phyloP scores from a whole-genome alignment of 2,113 vertebrate genomes.

The Phoenicopterus ruber region DNA sequence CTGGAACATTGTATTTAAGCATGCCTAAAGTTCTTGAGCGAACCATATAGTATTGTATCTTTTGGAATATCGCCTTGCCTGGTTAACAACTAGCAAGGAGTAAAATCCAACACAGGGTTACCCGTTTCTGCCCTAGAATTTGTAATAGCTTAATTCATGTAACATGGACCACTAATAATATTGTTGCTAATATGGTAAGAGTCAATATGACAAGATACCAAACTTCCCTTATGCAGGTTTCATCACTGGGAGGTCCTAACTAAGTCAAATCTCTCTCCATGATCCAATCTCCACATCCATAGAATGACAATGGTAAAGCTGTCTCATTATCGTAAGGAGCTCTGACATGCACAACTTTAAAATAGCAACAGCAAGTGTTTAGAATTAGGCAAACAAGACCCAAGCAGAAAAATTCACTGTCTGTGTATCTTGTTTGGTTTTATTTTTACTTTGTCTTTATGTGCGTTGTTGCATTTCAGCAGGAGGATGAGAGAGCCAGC shows the following conservation, averaged over 20 bases:
- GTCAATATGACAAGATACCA: neutral
- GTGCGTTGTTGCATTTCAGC: neutral
- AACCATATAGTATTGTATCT: neutral
- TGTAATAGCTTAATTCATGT: neutral
- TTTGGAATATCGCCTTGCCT: neutral
- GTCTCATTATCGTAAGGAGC: neutral
- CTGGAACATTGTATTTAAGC: neutral
- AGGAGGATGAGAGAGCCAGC: neutral
- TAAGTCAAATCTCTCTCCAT: neutral
- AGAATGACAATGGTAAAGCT: neutral
- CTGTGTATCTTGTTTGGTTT: neutral
- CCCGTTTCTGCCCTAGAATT: neutral
- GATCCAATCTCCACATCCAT: neutral
- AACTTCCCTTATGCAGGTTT: neutral
- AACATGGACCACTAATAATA: neutral
- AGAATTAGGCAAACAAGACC: neutral
- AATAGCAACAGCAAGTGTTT: neutral
- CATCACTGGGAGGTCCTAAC: neutral
- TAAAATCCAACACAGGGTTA: rapidly evolving
- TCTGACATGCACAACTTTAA: neutral
- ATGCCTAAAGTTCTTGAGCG: neutral
- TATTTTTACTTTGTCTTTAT: neutral
- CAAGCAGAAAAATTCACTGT: neutral
- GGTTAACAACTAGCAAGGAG: neutral
- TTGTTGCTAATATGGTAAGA: neutral